phyloP scores from a whole-genome alignment of 2,888 invertebrate species.

The Euplexia lucipara region DNA sequence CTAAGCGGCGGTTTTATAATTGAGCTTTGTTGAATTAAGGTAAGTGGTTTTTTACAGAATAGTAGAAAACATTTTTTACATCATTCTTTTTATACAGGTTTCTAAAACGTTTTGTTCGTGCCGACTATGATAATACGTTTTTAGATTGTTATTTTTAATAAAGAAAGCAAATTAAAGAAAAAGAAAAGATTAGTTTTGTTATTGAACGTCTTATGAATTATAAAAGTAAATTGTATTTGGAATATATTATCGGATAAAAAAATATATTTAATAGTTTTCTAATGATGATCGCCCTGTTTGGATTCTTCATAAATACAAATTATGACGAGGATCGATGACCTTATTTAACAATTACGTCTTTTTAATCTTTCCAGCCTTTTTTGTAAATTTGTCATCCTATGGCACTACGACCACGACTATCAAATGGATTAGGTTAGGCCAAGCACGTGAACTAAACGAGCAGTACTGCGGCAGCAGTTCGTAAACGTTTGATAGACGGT shows the following conservation, averaged over 20 bases:
- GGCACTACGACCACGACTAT: no score
- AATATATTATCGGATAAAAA: neutral
- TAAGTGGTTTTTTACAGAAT: constrained; percentile 59
- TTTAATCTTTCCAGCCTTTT: no score
- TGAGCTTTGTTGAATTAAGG: constrained; percentile 64
- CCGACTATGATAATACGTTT: constrained; percentile 2
- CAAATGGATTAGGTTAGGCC: no score
- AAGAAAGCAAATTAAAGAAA: neutral
- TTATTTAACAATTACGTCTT: no score
- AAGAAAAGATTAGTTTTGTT: constrained; percentile 3
- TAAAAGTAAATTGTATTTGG: neutral
- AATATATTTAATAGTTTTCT: no score
- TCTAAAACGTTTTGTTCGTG: constrained; percentile 25
- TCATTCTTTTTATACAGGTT: constrained; percentile 25
- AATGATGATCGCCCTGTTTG: no score
- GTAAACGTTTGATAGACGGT: no score
- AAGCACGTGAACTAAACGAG: no score
- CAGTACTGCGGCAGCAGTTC: no score
- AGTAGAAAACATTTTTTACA: constrained; percentile 38
- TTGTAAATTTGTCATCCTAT: no score
- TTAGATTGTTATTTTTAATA: constrained; percentile 23
- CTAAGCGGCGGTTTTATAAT: constrained; percentile 59
- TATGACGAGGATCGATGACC: no score
- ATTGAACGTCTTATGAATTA: neutral
- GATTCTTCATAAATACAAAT: no score